Conservation (phyloP, 2,113 vertebrate species). For the Cathartes aura region DNA sequence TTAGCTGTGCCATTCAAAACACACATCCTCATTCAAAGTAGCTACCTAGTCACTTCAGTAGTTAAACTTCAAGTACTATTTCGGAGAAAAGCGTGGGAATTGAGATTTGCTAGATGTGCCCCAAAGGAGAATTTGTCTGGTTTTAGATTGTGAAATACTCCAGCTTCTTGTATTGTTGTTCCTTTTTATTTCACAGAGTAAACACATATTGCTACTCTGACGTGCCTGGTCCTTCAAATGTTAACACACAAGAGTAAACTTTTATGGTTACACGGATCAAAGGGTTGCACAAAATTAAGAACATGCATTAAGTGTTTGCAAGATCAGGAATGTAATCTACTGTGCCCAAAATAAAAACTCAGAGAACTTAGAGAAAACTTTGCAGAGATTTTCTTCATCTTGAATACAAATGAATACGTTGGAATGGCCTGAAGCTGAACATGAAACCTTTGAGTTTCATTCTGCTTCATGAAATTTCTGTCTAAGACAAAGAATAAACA, state of each 20-base stretch:
- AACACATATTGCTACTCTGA: constrained; percentile 37
- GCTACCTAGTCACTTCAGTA: background rate
- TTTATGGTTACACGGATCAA: constrained; percentile 32
- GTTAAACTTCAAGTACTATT: background rate
- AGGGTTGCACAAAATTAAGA: constrained; percentile 45
- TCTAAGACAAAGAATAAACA: background rate
- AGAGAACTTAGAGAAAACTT: background rate
- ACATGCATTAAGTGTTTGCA: constrained; percentile 15
- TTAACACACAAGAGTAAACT: constrained; percentile 44
- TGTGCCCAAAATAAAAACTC: constrained; percentile 11
- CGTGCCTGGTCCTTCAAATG: constrained; percentile 10
- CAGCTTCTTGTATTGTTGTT: constrained; percentile 45
- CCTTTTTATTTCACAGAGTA: constrained; percentile 47
- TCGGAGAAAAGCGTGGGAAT: constrained; percentile 32
- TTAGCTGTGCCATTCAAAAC: background rate
- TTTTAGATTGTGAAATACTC: constrained; percentile 42
- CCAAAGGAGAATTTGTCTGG: constrained; percentile 42
- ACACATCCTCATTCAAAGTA: background rate
- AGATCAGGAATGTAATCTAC: background rate
- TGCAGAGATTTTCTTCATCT: background rate
- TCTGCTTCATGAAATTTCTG: background rate
- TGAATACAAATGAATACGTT: background rate
- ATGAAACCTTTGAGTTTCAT: background rate
- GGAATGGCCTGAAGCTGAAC: background rate
- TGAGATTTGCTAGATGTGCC: constrained; percentile 18